Base-by-base conservation (phyloP, 1,140 invertebrate genomes). In the Tyrophagus putrescentiae region DNA sequence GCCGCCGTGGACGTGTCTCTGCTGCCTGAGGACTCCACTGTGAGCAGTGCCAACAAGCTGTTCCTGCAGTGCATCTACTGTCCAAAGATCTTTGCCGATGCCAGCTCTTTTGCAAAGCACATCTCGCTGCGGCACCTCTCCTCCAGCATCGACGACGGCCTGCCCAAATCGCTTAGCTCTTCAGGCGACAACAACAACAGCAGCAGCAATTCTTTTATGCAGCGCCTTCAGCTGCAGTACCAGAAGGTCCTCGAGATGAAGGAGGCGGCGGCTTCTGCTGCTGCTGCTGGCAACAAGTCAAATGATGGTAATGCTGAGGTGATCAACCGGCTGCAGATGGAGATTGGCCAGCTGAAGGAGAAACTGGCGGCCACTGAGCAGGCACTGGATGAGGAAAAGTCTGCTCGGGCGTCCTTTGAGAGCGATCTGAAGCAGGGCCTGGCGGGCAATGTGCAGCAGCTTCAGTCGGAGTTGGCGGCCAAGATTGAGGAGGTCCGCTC, bases 11-110 rank as follows among this genome's bases (percentile, higher is more conserved):
- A 54, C n/a, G n/a, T n/a, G n/a, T n/a, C n/a, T n/a, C n/a, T n/a
- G n/a, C n/a, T n/a, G n/a, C n/a, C n/a, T n/a, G n/a, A n/a, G n/a
- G n/a, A n/a, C n/a, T n/a, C n/a, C n/a, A n/a, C n/a, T n/a, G n/a
- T n/a, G n/a, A n/a, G n/a, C n/a, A n/a, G n/a, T n/a, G n/a, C n/a
- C 4, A 42, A 42, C 21, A 48, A 48, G 13, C 21, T 13, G 7
- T 6, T 9, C 11, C 1, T 59, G 9, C 57, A 59, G 27, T 59
- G 57, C n/a, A 3, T 28, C 18, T 42, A 48, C 27, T 59, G 57
- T 59, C 39, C 57, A 16, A 59, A 59, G 34, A 29, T 44, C 11
- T 59, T 59, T 29, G 18, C 4, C 39, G 39, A 59, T 44, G 31
- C 57, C 3, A 42, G 31, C 18, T 42, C 27, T 1, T 45, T 59